Evolutionary conservation across 2,797 vertebrate species (phyloP), one percentile per base, ranked within the genome.

Genomic region (Anas bernieri): DNA sequence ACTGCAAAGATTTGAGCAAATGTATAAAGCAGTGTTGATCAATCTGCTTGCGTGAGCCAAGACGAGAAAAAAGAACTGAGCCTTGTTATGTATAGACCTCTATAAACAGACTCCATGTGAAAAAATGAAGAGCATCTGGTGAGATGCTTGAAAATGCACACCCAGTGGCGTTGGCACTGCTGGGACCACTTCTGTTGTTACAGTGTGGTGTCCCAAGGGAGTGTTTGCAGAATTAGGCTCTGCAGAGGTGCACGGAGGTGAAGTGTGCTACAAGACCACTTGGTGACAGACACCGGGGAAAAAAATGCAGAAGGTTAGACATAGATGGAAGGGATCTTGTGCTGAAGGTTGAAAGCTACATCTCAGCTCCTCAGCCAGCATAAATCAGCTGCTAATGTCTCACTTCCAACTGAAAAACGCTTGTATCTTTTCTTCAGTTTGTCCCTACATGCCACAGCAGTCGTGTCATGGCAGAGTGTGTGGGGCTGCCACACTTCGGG

Each of bases 391-490:
- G 69, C 35, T 41, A 20, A 33, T 79, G 45, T 75, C 45, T 87
- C 35, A 4, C 50, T 69, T 46, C 30, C 13, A 67, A 52, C 37
- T 77, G 62, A 83, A 66, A 87, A 89, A 15, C 4, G 17, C 30
- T 26, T 8, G 1, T 26, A 10, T 5, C 2, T 75, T 90, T 88
- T 66, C 43, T 70, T 82, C 1, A 5, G 7, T 91, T 93, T 88
- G 69, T 72, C 55, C 62, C 70, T 2, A 50, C 41, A 48, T 21
- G 9, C 28, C 0, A 0, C 17, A 30, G 20, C 1, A 0, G n/a
- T 11, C 35, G 21, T 31, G 62, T 66, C 50, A 20, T 16, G 7
- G 58, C 61, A 58, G 25, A 0, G 0, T 10, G 12, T 35, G 56
- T 63, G n/a, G 37, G 21, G 12, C 52, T 61, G 11, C 55, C 26